A percentile compares a stretch with the other conserved stretches of the same genome.
These are phyloP conservation scores for Phengaris arion DNA, from an alignment of 2,888 invertebrate genomes.

Conservation along the genomic window DNA sequence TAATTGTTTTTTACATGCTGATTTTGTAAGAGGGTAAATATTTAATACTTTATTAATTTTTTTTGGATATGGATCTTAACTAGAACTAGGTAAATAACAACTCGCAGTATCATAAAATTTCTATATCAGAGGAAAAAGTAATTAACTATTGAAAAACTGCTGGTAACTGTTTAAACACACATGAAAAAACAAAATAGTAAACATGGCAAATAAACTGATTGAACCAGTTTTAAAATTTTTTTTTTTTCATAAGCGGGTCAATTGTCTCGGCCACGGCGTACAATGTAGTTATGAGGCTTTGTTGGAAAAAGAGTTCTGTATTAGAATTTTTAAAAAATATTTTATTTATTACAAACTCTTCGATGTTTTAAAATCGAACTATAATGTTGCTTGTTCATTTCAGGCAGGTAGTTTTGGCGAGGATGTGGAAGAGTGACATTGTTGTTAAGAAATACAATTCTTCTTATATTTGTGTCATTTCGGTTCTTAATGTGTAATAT, in stretches of 20 bases:
- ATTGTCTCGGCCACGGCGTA: constrained; percentile 16
- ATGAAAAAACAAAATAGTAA: constrained; percentile 6
- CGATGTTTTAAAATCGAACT: not conserved
- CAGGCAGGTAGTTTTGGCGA: not conserved
- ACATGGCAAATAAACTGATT: not conserved
- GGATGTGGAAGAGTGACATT: too few species aligned
- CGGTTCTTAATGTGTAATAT: too few species aligned
- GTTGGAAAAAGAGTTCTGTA: constrained; percentile 10
- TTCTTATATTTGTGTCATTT: too few species aligned
- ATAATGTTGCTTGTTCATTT: not conserved
- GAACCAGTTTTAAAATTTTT: constrained; percentile 15
- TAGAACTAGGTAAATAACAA: too few species aligned
- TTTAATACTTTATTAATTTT: too few species aligned
- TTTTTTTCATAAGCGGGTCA: constrained; percentile 20
- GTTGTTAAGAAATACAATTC: too few species aligned
- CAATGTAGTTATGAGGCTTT: constrained; percentile 6
- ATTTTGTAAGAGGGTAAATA: too few species aligned
- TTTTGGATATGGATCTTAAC: too few species aligned
- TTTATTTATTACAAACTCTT: constrained; percentile 14
- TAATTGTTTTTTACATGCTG: too few species aligned
- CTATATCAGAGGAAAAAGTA: not conserved
- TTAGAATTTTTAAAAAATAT: constrained; percentile 12
- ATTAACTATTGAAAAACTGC: not conserved
- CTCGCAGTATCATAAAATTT: not conserved
- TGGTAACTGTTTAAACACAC: not conserved